Base-by-base conservation (phyloP, 2,113 vertebrate species). In the Protobothrops flavoviridis region DNA sequence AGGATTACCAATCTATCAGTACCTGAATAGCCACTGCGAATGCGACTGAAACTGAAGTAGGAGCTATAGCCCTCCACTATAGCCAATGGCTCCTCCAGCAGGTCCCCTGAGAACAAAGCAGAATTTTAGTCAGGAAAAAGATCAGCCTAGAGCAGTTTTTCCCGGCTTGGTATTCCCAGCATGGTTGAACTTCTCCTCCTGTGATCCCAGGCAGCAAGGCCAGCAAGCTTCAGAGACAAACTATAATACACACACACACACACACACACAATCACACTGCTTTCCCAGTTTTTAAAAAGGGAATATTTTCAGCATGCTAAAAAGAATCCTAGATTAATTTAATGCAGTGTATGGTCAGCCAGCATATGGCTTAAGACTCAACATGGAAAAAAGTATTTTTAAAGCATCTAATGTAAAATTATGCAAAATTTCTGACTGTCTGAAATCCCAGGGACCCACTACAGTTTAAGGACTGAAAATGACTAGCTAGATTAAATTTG, bases 21-120 rank as follows among this genome's bases (percentile, higher is more conserved):
- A 99, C 99, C 98, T 94, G 98, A 99, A 96, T 99, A 99, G 56
- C 98, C 98, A 94, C 98, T 98, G 48, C 98, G 98, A 88, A 97
- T 98, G 91, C 98, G 97, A 87, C 98, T 98, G 96, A 98, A 99
- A 97, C 98, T 98, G 96, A 99, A 99, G 95, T 98, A 99, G 10
- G 98, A 98, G 96, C 97, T 99, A 95, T 98, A 99, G 5, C 98
- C 98, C 2, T 99, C 98, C 29, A 98, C 97, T 56, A 99, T 97
- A 4, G 98, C 98, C 56, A 98, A 97, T 24, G 97, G 98, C 92
- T 98, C 98, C 94, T 98, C 98, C 50, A 99, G 97, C 55, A 98
- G 95, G 94, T 99, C 98, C 94, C 98, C 98, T 99, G 95, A 53
- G 12, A 45, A 92, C 24, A 69, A 81, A 88, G 45, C 6, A 93